These are phyloP conservation scores for Erythrocercus mccallii DNA, from an alignment of 2,113 vertebrate genomes.

Conservation along the genomic window DNA sequence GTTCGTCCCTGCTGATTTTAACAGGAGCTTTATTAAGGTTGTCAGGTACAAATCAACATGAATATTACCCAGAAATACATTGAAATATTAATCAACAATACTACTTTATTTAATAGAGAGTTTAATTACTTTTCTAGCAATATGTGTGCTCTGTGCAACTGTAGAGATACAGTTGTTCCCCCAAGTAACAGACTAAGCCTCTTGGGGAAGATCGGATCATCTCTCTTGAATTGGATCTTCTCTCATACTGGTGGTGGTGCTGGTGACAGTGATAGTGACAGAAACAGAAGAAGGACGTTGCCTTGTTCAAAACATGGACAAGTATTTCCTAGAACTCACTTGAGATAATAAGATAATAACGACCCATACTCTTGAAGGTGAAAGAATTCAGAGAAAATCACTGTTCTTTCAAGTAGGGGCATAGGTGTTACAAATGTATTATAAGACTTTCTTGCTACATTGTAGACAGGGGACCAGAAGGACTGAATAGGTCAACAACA, in stretches of 20 bases:
- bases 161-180: not conserved
- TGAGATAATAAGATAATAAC: not conserved
- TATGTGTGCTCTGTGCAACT: not conserved
- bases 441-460: not conserved
- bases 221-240: not conserved
- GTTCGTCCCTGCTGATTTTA: not conserved
- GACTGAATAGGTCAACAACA: not conserved
- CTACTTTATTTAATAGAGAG: not conserved
- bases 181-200: not conserved
- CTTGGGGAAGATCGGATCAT: not conserved
- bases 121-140: not conserved
- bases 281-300: not conserved
- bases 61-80: not conserved
- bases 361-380: not conserved
- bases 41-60: not conserved
- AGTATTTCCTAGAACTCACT: not conserved
- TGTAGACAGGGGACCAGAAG: not conserved
- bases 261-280: not conserved
- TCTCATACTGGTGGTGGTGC: not conserved
- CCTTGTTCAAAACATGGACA: not conserved
- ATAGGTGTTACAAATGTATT: not conserved
- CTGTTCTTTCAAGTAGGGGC: not conserved
- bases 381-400: not conserved
- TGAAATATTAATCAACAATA: not conserved
- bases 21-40: not conserved